Evolutionary conservation across 2,113 vertebrate genomes (phyloP).

Genomic region (Bubalus kerabau): DNA sequence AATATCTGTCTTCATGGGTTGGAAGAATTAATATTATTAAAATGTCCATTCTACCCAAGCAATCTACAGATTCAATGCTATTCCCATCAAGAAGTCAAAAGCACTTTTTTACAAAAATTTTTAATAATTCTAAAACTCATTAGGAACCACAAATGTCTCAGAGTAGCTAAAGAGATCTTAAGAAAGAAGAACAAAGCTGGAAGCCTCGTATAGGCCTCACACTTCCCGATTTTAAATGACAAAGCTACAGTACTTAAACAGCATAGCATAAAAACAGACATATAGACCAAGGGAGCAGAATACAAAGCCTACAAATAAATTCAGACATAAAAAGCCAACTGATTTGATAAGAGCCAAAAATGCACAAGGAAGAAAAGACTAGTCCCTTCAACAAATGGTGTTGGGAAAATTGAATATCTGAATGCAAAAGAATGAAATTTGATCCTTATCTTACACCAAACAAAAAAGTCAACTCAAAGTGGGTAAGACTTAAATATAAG

Average conservation of each 20-base stretch:
- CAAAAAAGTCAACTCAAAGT: neutral
- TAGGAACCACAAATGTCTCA: neutral
- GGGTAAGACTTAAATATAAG: neutral
- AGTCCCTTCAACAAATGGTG: neutral
- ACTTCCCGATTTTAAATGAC: neutral
- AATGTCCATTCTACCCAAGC: neutral
- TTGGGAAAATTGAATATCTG: neutral
- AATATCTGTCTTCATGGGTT: neutral
- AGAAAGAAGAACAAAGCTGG: neutral
- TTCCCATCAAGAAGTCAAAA: neutral
- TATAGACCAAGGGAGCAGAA: neutral
- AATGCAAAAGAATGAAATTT: neutral
- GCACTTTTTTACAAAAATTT: neutral
- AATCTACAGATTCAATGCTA: neutral
- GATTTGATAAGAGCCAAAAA: neutral
- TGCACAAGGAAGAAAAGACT: neutral
- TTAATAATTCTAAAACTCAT: neutral
- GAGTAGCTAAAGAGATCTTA: neutral
- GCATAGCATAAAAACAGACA: neutral
- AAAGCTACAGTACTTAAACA: neutral
- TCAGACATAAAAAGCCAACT: neutral
- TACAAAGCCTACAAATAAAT: neutral
- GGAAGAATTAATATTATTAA: neutral
- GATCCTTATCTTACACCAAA: neutral
- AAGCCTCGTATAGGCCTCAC: neutral